Base-by-base conservation (phyloP, 2,113 vertebrate species). In the Cavia porcellus region DNA sequence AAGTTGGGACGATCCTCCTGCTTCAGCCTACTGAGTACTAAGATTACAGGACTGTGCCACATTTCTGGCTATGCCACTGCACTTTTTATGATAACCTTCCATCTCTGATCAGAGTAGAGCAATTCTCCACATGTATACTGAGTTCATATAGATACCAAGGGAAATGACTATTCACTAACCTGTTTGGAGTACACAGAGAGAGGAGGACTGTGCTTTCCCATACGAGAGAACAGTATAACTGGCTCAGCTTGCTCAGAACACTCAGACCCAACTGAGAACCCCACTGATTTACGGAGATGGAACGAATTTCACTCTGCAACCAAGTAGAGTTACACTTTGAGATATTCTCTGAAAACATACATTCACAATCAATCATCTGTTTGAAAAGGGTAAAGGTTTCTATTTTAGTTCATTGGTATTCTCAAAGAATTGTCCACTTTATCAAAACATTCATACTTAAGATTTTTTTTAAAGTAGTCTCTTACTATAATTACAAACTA, bases 121-220 rank as follows among this genome's bases (percentile, higher is more conserved):
- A 86, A 89, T 70, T 32, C 38, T 90, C 14, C 24, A 75, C 22
- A 90, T 42, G n/a, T 15, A 93, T 32, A 87, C 13, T 82, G 7
- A 96, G 42, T 30, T 96, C 55, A 92, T 11, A 74, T 24, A 82
- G n/a, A 35, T 75, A 86, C 66, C 45, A 88, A 93, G 24, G 84
- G 64, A 86, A 82, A 85, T 50, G 32, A 94, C 1, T 28, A 82
- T 81, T 92, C 32, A 82, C 94, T 98, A 97, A 99, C 99, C 99
- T 99, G 98, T 99, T 99, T 12, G 99, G 99, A 5, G 99, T 99
- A 98, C 99, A 99, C 22, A 99, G 99, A 19, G 99, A 99, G 92
- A 99, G 98, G n/a, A 99, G 98, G 52, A 99, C 99, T 0, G 99
- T 99, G 98, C 99, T 99, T 97, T 99, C 99, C 99, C 99, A 99